These are phyloP conservation scores for Opisthocomus hoazin DNA, from an alignment of 2,113 vertebrate species.

Conservation along the genomic window DNA sequence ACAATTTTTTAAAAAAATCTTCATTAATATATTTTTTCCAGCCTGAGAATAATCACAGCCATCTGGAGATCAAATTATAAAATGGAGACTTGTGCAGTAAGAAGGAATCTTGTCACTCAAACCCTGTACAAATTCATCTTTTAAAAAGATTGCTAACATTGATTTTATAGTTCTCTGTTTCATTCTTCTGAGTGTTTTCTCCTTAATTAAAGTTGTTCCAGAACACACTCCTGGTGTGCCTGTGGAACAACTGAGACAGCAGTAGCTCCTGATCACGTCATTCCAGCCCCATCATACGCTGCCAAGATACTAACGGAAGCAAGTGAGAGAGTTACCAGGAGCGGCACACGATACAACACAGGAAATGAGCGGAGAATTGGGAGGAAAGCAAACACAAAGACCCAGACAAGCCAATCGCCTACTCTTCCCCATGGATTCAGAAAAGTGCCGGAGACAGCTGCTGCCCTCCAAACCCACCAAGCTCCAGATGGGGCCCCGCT, in stretches of 20 bases:
- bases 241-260: not conserved
- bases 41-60: slow-evolving; percentile 31
- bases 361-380: fast-evolving
- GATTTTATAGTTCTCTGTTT: not conserved
- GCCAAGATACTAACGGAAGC: not conserved
- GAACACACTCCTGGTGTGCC: not conserved
- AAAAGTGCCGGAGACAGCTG: not conserved
- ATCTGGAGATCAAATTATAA: slow-evolving; percentile 45
- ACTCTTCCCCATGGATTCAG: not conserved
- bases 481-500: not conserved
- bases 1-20: not conserved
- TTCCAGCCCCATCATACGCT: not conserved
- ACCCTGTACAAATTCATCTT: not conserved
- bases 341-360: not conserved
- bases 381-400: not conserved
- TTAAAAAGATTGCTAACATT: not conserved
- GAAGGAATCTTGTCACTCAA: slow-evolving; percentile 43
- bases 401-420: not conserved
- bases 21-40: slow-evolving; percentile 40
- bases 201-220: not conserved
- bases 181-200: not conserved
- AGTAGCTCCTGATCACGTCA: not conserved
- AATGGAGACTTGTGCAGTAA: slow-evolving; percentile 8
- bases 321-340: not conserved
- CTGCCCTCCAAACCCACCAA: not conserved